Evolutionary conservation across 2,113 vertebrate species (phyloP).

Genomic region (Diadophis punctatus): DNA sequence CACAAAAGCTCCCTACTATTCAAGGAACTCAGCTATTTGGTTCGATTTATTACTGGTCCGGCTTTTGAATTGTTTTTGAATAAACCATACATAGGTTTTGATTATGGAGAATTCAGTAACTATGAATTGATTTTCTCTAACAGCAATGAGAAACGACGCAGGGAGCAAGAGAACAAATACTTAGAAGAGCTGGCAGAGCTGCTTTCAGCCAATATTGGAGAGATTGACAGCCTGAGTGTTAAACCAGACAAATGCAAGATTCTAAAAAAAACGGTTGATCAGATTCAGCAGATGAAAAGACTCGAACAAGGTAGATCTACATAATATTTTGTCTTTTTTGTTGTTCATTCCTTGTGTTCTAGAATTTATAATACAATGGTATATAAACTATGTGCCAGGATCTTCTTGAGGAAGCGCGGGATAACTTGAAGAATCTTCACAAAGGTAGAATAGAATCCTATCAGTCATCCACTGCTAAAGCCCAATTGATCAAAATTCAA

Average conservation of each 20-base stretch:
- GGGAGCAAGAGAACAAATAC: conserved; percentile 92
- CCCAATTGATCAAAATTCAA: background rate
- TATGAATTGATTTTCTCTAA: background rate
- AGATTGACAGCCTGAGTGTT: conserved; percentile 86
- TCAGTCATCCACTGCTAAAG: background rate
- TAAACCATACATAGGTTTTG: background rate
- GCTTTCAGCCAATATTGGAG: conserved; percentile 88
- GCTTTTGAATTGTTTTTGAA: background rate
- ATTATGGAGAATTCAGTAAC: background rate
- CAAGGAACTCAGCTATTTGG: background rate
- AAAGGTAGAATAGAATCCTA: background rate
- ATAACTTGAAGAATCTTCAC: background rate
- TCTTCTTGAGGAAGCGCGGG: background rate
- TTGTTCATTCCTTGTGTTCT: background rate
- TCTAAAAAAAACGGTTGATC: conserved; percentile 89
- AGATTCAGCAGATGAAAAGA: conserved; percentile 94
- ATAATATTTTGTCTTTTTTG: background rate
- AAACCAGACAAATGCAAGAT: conserved; percentile 97
- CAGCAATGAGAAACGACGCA: conserved; percentile 89
- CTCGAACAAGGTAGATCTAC: conserved; percentile 81
- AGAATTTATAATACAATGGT: background rate
- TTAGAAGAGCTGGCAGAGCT: conserved; percentile 92
- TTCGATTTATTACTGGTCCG: background rate
- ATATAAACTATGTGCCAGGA: background rate
- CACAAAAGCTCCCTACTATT: background rate